Evolutionary conservation across 2,888 invertebrate species (phyloP).

Genomic region (Amaurobius ferox): DNA sequence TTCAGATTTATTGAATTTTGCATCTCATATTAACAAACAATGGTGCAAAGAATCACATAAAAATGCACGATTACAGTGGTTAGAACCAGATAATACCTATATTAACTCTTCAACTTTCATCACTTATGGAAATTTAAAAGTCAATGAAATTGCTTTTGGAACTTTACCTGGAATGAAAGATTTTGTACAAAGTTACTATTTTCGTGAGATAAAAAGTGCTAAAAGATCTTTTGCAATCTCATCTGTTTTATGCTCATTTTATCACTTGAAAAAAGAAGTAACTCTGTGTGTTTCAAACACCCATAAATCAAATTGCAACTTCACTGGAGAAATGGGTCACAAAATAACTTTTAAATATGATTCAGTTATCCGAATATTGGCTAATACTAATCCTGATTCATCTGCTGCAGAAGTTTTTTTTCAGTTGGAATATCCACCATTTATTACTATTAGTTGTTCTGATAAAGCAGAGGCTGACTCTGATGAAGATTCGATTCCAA

Average conservation of each 20-base stretch:
- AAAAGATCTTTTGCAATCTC: not conserved
- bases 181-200: slow-evolving; percentile 35
- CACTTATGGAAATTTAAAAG: slow-evolving; percentile 28
- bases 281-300: slow-evolving; percentile 35
- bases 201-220: not conserved
- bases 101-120: not conserved
- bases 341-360: slow-evolving; percentile 50
- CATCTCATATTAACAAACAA: slow-evolving; percentile 19
- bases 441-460: slow-evolving; percentile 21
- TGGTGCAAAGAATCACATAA: slow-evolving; percentile 45
- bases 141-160: slow-evolving; percentile 62
- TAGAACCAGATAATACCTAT: slow-evolving; percentile 20
- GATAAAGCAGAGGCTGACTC: not conserved
- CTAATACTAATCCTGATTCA: slow-evolving; percentile 23
- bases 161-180: slow-evolving; percentile 39
- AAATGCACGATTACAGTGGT: slow-evolving; percentile 48
- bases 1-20: slow-evolving; percentile 40
- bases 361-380: slow-evolving; percentile 40
- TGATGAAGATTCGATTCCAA: not conserved
- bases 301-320: slow-evolving; percentile 17
- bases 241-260: slow-evolving; percentile 52
- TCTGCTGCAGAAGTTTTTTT: slow-evolving; percentile 37
- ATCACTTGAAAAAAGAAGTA: slow-evolving; percentile 49
- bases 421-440: slow-evolving; percentile 57
- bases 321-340: slow-evolving; percentile 29